phyloP scores from a whole-genome alignment of 2,888 invertebrate species.

The Deilephila porcellus region DNA sequence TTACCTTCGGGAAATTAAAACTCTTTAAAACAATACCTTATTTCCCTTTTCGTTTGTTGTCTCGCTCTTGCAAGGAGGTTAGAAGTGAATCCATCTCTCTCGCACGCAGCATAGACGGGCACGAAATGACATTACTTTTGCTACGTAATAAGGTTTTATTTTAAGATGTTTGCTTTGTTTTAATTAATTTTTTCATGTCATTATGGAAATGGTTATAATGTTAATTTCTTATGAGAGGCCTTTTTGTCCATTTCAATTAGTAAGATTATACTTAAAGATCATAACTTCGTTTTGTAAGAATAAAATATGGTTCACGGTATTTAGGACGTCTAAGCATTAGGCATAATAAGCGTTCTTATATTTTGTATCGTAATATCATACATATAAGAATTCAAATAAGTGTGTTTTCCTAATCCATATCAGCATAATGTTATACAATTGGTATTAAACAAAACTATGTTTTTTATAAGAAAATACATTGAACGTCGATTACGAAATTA shows the following conservation, averaged over 20 bases:
- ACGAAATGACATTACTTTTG: constrained; percentile 40
- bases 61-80: constrained; percentile 34
- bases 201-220: constrained; percentile 27
- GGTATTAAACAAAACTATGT: no score
- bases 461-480: no score
- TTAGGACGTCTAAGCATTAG: not conserved
- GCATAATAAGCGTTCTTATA: not conserved
- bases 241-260: constrained; percentile 34
- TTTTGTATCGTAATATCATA: no score
- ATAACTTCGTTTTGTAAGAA: not conserved
- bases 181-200: constrained; percentile 26
- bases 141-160: constrained; percentile 32
- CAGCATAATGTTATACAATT: no score
- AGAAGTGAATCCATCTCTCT: constrained; percentile 33
- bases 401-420: no score
- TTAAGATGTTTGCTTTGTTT: constrained; percentile 34
- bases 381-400: no score
- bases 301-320: not conserved
- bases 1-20: constrained; percentile 85
- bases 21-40: constrained; percentile 82
- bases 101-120: constrained; percentile 37
- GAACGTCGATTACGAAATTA: no score
- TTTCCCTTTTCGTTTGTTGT: constrained; percentile 57
- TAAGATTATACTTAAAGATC: not conserved
- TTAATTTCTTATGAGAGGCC: constrained; percentile 41